Evolutionary conservation across 2,888 invertebrate genomes (phyloP), one percentile per base, ranked within the genome.

Genomic region (Salticus scenicus): DNA sequence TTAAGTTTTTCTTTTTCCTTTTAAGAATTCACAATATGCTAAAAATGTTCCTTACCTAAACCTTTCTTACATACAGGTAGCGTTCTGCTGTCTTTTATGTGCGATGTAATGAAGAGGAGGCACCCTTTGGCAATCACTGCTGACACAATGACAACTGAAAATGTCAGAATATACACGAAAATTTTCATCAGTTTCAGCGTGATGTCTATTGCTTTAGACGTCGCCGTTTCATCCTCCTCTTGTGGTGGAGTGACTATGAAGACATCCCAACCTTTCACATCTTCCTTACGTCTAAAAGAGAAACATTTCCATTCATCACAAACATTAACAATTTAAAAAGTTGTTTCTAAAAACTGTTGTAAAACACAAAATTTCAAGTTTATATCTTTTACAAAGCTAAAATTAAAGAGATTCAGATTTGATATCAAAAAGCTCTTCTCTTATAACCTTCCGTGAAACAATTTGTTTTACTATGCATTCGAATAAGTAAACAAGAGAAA

Each of bases 91-190:
- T 92, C 92, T 90, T 94, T 94, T 88, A 97, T 92, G 92, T 97
- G 97, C 89, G 97, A 97, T 77, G 97, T 96, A 96, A 97, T 97
- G 91, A 97, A 96, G 89, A 97, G 94, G 88, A 97, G 93, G 87
- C 42, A 73, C 7, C 87, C 81, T 72, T 87, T 88, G 8, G 88
- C 86, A 14, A 88, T 73, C 10, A 88, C 76, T 0, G 83, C 87
- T 1, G 80, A 84, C n/a, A 69, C 20, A 1, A 88, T 30, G 1
- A 88, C 88, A 0, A 82, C 72, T 1, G 71, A 14, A 63, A 88
- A 88, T 8, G 88, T 88, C 2, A 88, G 5, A 1, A 83, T 33
- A 67, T 88, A 88, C 10, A 87, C 85, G 10, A 89, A 71, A 1
- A 89, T 14, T 82, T 89, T 89, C 37, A 88, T 63, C 0, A 87